A percentile compares a stretch with the other conserved stretches of the same genome.
Conservation (phyloP, 1,140 invertebrate genomes). For the Phortica variegata region DNA sequence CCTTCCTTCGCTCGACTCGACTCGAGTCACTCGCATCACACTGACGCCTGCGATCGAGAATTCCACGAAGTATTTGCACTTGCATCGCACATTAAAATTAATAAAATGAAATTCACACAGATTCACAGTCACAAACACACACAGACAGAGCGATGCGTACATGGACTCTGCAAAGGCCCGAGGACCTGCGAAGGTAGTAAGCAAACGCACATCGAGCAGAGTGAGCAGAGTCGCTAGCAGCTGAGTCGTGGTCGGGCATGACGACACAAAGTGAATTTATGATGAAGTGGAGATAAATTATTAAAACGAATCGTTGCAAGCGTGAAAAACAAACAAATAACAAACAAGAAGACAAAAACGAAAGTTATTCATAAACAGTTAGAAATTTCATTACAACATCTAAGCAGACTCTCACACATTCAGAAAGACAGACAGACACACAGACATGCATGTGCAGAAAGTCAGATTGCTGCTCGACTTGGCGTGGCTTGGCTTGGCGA, state of each 20-base stretch:
- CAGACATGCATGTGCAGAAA: background rate
- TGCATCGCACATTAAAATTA: slow-evolving; percentile 17
- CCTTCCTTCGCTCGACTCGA: no score
- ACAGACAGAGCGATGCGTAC: slow-evolving; percentile 13
- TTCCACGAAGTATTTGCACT: slow-evolving; percentile 52
- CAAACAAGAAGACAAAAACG: slow-evolving; percentile 32
- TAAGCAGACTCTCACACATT: slow-evolving; percentile 25
- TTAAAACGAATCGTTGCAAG: slow-evolving; percentile 14
- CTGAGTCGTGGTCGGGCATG: slow-evolving; percentile 20
- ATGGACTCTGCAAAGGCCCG: no score
- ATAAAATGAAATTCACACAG: slow-evolving; percentile 34
- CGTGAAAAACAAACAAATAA: slow-evolving; percentile 20
- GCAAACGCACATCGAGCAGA: slow-evolving; percentile 13
- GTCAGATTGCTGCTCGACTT: no score
- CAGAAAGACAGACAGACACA: slow-evolving; percentile 5
- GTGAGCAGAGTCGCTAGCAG: slow-evolving; percentile 36
- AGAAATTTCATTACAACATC: slow-evolving; percentile 24
- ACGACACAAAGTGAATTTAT: slow-evolving; percentile 52
- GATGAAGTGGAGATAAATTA: slow-evolving; percentile 44
- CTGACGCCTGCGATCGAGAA: slow-evolving; percentile 8
- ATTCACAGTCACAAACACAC: slow-evolving; percentile 9
- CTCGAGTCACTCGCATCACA: background rate
- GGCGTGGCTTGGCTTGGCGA: no score
- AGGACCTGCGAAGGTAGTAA: no score
- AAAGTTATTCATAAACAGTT: slow-evolving; percentile 49